Evolutionary conservation across 2,797 vertebrate genomes (phyloP).

Genomic region (Falco naumanni): DNA sequence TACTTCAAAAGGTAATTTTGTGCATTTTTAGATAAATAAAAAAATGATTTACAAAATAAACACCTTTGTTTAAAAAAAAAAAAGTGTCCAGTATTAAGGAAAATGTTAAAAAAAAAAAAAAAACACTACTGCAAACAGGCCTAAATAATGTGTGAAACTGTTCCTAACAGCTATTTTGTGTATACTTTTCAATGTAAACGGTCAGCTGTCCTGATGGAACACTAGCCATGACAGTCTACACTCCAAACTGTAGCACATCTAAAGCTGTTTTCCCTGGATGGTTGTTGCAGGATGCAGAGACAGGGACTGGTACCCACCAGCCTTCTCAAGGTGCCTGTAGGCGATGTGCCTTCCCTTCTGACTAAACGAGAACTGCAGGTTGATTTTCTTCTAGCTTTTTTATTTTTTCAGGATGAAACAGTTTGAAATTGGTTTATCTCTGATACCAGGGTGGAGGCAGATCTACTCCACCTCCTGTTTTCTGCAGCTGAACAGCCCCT

Average conservation of each 20-base stretch:
- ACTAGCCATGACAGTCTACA: rapidly evolving
- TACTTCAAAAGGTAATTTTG: constrained; percentile 65
- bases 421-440: not conserved
- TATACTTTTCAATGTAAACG: not conserved
- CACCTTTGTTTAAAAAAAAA: constrained; percentile 59
- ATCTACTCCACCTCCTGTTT: too few relatives aligned
- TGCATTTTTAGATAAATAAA: constrained; percentile 75
- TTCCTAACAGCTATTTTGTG: not conserved
- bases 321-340: not conserved
- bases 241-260: rapidly evolving
- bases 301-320: too few relatives aligned
- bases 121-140: not conserved
- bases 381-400: not conserved
- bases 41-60: constrained; percentile 67
- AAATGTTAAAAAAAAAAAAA: too few relatives aligned
- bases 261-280: rapidly evolving
- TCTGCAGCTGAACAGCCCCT: too few relatives aligned
- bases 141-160: rapidly evolving
- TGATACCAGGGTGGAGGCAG: rapidly evolving
- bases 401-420: not conserved
- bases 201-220: not conserved
- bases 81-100: not conserved
- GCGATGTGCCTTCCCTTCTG: not conserved
- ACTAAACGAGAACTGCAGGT: not conserved
- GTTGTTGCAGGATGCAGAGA: not conserved